A percentile compares a stretch with the other conserved stretches of the same genome.
phyloP scores from a whole-genome alignment of 2,113 vertebrate genomes.

The Poeciliopsis retropinna region DNA sequence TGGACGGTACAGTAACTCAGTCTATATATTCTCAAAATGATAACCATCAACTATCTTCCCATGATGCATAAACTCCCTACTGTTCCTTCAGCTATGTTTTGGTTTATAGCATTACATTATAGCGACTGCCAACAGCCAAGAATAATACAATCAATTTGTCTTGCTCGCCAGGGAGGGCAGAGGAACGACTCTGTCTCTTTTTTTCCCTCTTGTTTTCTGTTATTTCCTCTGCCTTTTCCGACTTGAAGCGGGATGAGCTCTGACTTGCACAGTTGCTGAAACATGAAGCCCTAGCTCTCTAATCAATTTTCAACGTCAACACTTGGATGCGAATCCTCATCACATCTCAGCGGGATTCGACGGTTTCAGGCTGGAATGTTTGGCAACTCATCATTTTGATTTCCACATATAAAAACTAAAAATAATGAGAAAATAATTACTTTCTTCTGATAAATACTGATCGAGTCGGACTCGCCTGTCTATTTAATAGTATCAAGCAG shows the following conservation, averaged over 20 bases:
- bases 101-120: conserved; percentile 64
- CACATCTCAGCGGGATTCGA: conserved; percentile 41
- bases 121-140: conserved; percentile 54
- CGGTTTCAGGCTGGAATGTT: conserved; percentile 24
- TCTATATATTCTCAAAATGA: conserved; percentile 48
- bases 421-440: conserved; percentile 50
- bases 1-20: conserved; percentile 19
- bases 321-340: conserved; percentile 30
- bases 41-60: conserved; percentile 51
- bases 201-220: conserved; percentile 1
- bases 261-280: conserved; percentile 18
- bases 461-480: conserved; percentile 15
- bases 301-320: conserved; percentile 59
- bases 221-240: conserved; percentile 11
- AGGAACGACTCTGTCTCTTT: not conserved
- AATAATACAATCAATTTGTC: conserved; percentile 83
- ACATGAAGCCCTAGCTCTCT: conserved; percentile 31
- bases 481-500: conserved; percentile 40
- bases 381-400: conserved; percentile 20
- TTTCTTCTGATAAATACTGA: conserved; percentile 31
- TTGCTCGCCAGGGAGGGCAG: conserved; percentile 72
- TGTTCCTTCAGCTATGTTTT: conserved; percentile 54
- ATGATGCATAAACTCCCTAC: conserved; percentile 56
- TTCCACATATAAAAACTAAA: conserved; percentile 28
- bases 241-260: conserved; percentile 27